Conservation (phyloP, 2,888 invertebrate genomes). For the Drosophila barbarae region DNA sequence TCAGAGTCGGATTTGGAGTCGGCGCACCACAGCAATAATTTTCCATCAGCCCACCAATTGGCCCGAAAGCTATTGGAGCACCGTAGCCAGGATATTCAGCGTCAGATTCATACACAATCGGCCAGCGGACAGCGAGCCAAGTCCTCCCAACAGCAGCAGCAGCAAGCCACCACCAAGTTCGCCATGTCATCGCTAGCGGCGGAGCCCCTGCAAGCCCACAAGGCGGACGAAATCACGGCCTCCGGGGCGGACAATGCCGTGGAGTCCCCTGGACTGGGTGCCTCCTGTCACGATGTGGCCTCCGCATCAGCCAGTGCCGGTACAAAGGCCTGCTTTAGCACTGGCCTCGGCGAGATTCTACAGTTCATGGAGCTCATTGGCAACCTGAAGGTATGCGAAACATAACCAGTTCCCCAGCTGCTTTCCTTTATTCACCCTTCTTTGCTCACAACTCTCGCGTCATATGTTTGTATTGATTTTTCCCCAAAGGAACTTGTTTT, state of each 20-base stretch:
- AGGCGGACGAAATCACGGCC: constrained; percentile 50
- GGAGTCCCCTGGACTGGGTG: constrained; percentile 23
- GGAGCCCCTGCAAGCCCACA: constrained; percentile 63
- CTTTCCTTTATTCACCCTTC: neutral
- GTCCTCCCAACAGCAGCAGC: constrained; percentile 48
- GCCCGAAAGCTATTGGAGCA: constrained; percentile 48
- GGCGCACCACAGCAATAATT: constrained; percentile 49
- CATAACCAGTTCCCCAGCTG: constrained; percentile 7
- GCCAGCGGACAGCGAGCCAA: constrained; percentile 38
- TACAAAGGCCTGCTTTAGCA: constrained; percentile 76
- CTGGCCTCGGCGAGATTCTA: constrained; percentile 76
- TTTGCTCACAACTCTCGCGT: neutral
- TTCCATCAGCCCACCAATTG: constrained; percentile 38
- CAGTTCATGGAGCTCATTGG: constrained; percentile 87
- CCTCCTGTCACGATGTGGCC: constrained; percentile 52
- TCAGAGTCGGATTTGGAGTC: constrained; percentile 56
- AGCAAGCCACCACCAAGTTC: constrained; percentile 70
- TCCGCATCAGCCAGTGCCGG: constrained; percentile 49
- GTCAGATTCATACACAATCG: constrained; percentile 65
- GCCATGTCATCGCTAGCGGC: constrained; percentile 77
- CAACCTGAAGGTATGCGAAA: constrained; percentile 82
- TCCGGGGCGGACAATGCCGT: constrained; percentile 15
- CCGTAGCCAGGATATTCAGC: constrained; percentile 67
- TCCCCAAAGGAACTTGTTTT: constrained; percentile 24
- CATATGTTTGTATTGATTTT: constrained; percentile 57